Evolutionary conservation across 2,113 vertebrate genomes (phyloP).

Genomic region (Odocoileus hemionus): DNA sequence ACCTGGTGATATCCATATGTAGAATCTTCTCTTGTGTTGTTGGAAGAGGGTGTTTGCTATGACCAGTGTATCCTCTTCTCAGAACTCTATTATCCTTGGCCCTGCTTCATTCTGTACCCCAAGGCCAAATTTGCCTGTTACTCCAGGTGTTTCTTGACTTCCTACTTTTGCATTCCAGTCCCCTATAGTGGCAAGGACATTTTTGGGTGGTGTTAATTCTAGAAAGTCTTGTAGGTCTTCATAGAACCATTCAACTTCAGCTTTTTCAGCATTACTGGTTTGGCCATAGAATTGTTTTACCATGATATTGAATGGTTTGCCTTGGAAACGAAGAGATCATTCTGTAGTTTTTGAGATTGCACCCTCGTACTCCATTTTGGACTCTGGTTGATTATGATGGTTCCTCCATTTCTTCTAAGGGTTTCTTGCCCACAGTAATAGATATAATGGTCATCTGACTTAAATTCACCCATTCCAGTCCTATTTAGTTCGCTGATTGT

Average conservation of each 20-base stretch:
- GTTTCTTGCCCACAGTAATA: background rate
- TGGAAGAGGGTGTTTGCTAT: background rate
- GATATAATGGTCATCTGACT: background rate
- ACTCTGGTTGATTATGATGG: background rate
- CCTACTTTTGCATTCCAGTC: background rate
- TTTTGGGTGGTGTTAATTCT: background rate
- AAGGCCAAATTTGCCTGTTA: background rate
- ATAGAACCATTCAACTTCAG: background rate
- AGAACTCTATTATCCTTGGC: background rate
- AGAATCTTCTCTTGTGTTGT: background rate
- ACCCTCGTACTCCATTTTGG: background rate
- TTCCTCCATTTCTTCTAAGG: background rate
- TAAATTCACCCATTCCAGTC: background rate
- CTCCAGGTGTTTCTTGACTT: background rate
- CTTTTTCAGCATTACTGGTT: background rate
- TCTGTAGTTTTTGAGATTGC: background rate
- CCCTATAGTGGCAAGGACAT: background rate
- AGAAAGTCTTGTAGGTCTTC: background rate
- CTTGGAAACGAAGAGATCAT: background rate
- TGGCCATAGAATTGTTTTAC: background rate
- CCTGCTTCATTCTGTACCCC: background rate
- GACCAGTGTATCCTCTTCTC: background rate
- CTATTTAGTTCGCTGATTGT: background rate
- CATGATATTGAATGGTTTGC: background rate
- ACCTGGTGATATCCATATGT: background rate